Evolutionary conservation across 1,140 invertebrate genomes (phyloP).

Genomic region (Epicauta chinensis): DNA sequence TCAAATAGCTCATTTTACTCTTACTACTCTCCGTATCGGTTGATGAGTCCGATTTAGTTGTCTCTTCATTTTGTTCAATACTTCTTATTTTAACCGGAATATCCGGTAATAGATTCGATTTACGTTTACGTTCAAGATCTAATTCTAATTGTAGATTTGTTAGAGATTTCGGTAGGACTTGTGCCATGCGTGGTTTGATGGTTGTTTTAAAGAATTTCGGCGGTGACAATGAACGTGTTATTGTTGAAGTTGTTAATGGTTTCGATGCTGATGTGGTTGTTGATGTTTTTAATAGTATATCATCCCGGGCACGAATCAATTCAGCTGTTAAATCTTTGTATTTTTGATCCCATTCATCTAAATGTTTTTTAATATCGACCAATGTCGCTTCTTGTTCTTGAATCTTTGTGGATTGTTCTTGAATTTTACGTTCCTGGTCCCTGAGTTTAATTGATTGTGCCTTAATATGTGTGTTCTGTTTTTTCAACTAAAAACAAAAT

Average conservation of each 20-base stretch:
- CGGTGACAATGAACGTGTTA: background rate
- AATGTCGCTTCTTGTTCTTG: conserved; percentile 47
- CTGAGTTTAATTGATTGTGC: conserved; percentile 37
- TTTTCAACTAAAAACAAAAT: conserved; percentile 21
- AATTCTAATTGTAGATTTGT: conserved; percentile 3
- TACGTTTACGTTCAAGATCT: conserved; percentile 38
- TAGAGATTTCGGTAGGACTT: conserved; percentile 28
- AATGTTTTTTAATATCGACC: conserved; percentile 48
- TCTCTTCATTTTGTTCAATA: background rate
- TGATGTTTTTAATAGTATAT: conserved; percentile 29
- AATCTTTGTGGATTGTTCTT: conserved; percentile 47
- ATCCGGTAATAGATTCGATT: conserved; percentile 24
- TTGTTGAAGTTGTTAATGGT: background rate
- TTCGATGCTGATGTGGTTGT: conserved; percentile 13
- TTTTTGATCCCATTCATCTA: conserved; percentile 53
- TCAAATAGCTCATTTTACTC: conserved; percentile 12
- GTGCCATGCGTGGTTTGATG: conserved; percentile 33
- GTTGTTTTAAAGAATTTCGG: conserved; percentile 24
- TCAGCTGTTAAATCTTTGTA: conserved; percentile 49
- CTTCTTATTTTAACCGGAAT: conserved; percentile 28
- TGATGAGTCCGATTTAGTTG: conserved; percentile 7
- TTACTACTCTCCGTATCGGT: conserved; percentile 5
- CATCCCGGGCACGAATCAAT: conserved; percentile 46
- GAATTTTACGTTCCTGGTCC: conserved; percentile 45
- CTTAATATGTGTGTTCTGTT: conserved; percentile 23